phyloP scores from a whole-genome alignment of 2,113 vertebrate species.

The Entomyzon cyanotis region DNA sequence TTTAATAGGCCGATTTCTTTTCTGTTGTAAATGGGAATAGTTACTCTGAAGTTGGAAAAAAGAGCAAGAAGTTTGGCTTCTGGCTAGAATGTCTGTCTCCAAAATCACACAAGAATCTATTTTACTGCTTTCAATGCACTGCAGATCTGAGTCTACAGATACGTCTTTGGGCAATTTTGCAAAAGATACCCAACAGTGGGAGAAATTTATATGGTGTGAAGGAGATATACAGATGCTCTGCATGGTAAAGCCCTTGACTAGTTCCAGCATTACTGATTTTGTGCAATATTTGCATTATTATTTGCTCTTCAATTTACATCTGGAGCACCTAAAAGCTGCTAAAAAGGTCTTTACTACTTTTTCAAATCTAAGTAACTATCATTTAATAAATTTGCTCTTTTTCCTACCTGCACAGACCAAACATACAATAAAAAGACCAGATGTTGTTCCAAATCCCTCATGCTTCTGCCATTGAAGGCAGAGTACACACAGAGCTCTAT shows the following conservation, averaged over 20 bases:
- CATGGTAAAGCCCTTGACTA: neutral
- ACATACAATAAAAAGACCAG: neutral
- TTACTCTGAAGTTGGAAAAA: neutral
- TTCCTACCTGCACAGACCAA: neutral
- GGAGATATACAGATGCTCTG: neutral
- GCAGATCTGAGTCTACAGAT: neutral
- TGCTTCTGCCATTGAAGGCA: neutral
- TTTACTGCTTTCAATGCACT: neutral
- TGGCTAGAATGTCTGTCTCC: neutral
- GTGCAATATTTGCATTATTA: neutral
- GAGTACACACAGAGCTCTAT: rapidly evolving
- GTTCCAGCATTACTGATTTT: neutral
- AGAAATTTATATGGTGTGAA: neutral
- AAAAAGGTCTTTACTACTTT: neutral
- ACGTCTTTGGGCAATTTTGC: neutral
- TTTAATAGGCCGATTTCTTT: conserved; percentile 10
- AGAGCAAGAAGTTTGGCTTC: neutral
- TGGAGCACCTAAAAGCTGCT: neutral
- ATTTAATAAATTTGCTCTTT: neutral
- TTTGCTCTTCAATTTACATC: neutral
- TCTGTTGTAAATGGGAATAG: neutral
- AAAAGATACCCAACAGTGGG: neutral
- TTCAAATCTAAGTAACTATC: neutral
- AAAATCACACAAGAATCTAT: neutral
- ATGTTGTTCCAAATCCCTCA: neutral